Conservation (phyloP, 1,140 invertebrate genomes). For the Euwallacea similis region DNA sequence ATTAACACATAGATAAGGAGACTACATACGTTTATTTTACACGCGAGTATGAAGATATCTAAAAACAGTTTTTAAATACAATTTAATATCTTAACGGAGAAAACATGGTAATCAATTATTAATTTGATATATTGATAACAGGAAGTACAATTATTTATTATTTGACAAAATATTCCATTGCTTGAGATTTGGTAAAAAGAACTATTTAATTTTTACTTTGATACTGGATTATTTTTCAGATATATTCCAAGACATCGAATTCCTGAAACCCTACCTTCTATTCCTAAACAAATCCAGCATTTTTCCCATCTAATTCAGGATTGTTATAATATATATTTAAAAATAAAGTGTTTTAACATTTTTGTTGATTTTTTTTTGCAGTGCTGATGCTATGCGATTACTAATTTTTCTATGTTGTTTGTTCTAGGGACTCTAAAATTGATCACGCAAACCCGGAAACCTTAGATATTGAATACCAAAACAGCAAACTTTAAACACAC, state of each 20-base stretch:
- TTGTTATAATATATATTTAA: neutral
- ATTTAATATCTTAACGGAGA: no score
- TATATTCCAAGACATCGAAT: conserved; percentile 49
- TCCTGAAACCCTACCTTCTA: conserved; percentile 31
- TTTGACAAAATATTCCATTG: no score
- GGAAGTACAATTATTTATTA: no score
- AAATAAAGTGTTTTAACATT: conserved; percentile 5
- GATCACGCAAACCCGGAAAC: conserved; percentile 28
- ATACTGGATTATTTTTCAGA: conserved; percentile 42
- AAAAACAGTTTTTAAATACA: no score
- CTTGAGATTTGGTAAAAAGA: no score
- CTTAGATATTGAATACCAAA: conserved; percentile 23
- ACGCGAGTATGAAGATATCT: no score
- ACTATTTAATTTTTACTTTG: neutral
- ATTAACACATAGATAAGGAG: no score
- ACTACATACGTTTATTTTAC: no score
- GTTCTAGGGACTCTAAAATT: conserved; percentile 46
- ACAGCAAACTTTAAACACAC: conserved; percentile 37
- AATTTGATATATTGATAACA: no score
- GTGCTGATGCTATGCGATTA: neutral
- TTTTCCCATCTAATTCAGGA: neutral
- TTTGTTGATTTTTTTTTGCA: conserved; percentile 4
- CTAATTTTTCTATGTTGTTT: conserved; percentile 35
- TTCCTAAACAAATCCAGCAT: conserved; percentile 1
- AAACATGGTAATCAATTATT: no score